Conservation (phyloP, 2,113 vertebrate species). For the Amphilophus citrinellus region DNA sequence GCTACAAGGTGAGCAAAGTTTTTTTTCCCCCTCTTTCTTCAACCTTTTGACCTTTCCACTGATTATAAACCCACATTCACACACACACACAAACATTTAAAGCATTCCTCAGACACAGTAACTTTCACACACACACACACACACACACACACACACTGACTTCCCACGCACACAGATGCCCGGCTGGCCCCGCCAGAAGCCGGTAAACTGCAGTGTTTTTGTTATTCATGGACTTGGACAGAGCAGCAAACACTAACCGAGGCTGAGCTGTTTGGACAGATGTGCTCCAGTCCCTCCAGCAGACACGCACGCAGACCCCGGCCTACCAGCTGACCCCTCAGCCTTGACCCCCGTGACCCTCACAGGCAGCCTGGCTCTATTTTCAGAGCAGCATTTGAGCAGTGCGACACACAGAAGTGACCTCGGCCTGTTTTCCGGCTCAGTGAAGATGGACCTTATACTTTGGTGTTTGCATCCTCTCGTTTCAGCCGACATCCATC, state of each 20-base stretch:
- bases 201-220: constrained; percentile 37
- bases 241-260: constrained; percentile 29
- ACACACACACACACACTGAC: not conserved
- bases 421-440: not conserved
- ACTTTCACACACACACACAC: not conserved
- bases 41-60: not conserved
- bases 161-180: not conserved
- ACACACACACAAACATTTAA: constrained; percentile 20
- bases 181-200: not conserved
- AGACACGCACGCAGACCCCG: not conserved
- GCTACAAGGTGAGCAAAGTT: not conserved
- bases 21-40: not conserved
- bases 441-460: not conserved
- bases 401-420: not conserved
- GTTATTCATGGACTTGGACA: constrained; percentile 31
- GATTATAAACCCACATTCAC: constrained; percentile 13
- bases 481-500: not conserved
- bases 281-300: constrained; percentile 23
- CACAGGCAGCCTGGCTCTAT: not conserved
- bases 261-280: constrained; percentile 56
- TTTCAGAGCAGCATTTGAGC: constrained; percentile 4
- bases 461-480: not conserved
- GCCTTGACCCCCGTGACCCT: constrained; percentile 38
- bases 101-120: constrained; percentile 20
- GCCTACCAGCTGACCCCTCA: constrained; percentile 28